Conservation (phyloP, 2,888 invertebrate genomes). For the Drosophila mercatorum region DNA sequence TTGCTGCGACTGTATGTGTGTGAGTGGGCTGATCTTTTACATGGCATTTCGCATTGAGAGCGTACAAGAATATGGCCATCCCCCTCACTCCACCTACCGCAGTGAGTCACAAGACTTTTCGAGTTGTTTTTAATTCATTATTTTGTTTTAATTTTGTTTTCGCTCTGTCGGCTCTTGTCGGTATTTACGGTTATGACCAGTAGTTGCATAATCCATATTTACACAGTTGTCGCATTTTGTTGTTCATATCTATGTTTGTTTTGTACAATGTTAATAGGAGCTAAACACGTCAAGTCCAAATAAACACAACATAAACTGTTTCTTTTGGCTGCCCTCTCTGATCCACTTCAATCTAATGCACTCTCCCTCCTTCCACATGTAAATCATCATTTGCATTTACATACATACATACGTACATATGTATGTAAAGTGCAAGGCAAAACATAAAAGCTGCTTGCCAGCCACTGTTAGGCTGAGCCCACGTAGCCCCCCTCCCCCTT, state of each 20-base stretch:
- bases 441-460: slow-evolving; percentile 50
- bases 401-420: slow-evolving; percentile 13
- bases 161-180: slow-evolving; percentile 3
- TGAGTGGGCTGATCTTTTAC: slow-evolving; percentile 24
- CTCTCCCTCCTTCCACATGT: neutral
- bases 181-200: slow-evolving; percentile 26
- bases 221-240: slow-evolving; percentile 37
- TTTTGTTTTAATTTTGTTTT: slow-evolving; percentile 25
- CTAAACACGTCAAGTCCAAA: slow-evolving; percentile 8
- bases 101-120: neutral
- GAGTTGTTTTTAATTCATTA: slow-evolving; percentile 37
- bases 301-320: neutral
- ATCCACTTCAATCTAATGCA: neutral
- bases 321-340: neutral
- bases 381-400: slow-evolving; percentile 26
- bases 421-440: slow-evolving; percentile 56
- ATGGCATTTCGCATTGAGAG: slow-evolving; percentile 6
- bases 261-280: slow-evolving; percentile 12
- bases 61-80: slow-evolving; percentile 3
- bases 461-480: slow-evolving; percentile 27
- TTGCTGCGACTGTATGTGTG: slow-evolving; percentile 4
- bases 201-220: slow-evolving; percentile 32
- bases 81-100: neutral
- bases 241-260: slow-evolving; percentile 2
- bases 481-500: neutral